These are phyloP conservation scores for Percopsis transmontana DNA, from an alignment of 2,113 vertebrate species.

Conservation along the genomic window DNA sequence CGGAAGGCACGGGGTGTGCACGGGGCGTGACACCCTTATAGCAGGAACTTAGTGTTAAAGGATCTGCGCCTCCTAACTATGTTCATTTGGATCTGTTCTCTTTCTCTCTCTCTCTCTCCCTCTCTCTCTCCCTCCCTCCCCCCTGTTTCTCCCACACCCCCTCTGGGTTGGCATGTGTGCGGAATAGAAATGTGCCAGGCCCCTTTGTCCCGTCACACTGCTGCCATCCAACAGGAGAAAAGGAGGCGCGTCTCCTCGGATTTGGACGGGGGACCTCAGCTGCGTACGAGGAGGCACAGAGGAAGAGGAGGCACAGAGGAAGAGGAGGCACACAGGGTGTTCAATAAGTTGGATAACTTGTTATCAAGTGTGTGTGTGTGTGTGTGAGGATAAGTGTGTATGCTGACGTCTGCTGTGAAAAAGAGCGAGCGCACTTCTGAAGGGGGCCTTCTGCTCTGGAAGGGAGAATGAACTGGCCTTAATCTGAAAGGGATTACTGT, in stretches of 20 bases:
- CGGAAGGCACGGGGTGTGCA: background rate
- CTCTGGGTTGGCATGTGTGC: constrained; percentile 58
- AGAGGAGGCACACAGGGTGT: constrained; percentile 39
- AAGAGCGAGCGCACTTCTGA: background rate
- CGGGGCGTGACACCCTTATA: background rate
- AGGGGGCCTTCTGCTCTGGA: background rate
- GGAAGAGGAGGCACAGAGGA: constrained; percentile 28
- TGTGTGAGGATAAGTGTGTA: background rate
- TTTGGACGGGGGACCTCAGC: constrained; percentile 27
- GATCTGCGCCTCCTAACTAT: background rate
- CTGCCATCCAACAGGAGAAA: constrained; percentile 30
- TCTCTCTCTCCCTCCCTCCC: constrained; percentile 8
- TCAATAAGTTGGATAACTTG: background rate
- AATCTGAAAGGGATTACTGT: constrained; percentile 35
- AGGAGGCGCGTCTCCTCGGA: constrained; percentile 22
- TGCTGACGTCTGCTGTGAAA: too few relatives aligned
- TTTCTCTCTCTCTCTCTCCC: background rate
- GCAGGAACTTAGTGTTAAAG: background rate
- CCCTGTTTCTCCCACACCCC: constrained; percentile 37
- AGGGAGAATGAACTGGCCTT: constrained; percentile 20
- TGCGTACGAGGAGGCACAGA: constrained; percentile 16
- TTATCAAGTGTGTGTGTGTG: constrained; percentile 5
- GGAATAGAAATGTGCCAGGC: constrained; percentile 69
- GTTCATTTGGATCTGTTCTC: background rate
- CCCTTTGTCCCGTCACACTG: constrained; percentile 61